Evolutionary conservation across 2,797 vertebrate genomes (phyloP), one percentile per base, ranked within the genome.

Genomic region (Euthynnus affinis): DNA sequence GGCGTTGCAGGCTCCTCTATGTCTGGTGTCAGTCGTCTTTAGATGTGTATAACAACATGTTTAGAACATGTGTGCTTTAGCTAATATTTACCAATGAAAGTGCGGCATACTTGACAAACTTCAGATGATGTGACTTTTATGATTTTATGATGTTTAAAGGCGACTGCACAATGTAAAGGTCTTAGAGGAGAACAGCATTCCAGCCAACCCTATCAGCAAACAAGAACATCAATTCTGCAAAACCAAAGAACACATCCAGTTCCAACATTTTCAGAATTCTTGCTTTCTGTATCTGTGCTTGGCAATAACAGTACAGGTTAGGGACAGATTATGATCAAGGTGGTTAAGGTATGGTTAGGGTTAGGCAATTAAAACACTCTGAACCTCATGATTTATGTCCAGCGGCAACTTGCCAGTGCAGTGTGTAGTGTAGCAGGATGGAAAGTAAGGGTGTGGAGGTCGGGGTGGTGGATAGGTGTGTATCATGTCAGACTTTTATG

Each of bases 61-160:
- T 74, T 20, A 53, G 46, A 25, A 12, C 27, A 64, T 25, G 6
- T 48, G n/a, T 71, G 17, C 56, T 62, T 27, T 17, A 29, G 5
- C 9, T 22, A 62, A 56, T 65, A 66, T 76, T 73, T 57, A 66
- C 55, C 14, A 61, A 5, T 34, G 51, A 53, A 8, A 69, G 13
- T 22, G 4, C 15, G 20, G 12, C 22, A 57, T 40, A 53, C 27
- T 2, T 13, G 18, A 55, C 9, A 56, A 53, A 71, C 27, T 29
- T 29, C 37, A 25, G 29, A 13, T 52, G 18, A 55, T 48, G 32
- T 25, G 15, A 42, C 5, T 22, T 48, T 23, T 18, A 27, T 29
- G 32, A 46, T 22, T n/a, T 22, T 53, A 14, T 55, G 9, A 48
- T 27, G 58, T 63, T 63, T 40, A 10, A 53, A 29, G 7, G 13